A percentile compares a stretch with the other conserved stretches of the same genome.
Conservation (phyloP, 2,888 invertebrate species). For the Leucania comma region DNA sequence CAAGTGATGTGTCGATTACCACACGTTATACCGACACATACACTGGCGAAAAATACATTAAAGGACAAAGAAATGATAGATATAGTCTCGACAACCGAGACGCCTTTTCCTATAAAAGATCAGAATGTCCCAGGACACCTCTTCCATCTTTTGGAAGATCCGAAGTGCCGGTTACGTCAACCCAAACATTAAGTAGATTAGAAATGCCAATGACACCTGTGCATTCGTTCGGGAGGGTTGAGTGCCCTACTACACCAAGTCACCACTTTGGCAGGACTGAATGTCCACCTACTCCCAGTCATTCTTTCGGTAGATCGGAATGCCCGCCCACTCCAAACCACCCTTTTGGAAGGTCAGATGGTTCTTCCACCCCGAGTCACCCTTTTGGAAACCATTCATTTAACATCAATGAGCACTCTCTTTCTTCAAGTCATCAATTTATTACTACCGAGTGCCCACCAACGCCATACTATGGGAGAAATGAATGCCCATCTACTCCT, state of each 20-base stretch:
- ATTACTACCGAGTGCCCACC: slow-evolving; percentile 65
- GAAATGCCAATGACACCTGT: slow-evolving; percentile 60
- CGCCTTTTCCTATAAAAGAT: slow-evolving; percentile 61
- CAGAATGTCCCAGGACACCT: slow-evolving; percentile 66
- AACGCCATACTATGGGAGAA: slow-evolving; percentile 69
- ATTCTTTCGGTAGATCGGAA: slow-evolving; percentile 69
- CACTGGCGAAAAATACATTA: slow-evolving; percentile 51
- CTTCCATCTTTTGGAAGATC: slow-evolving; percentile 67
- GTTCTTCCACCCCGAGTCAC: slow-evolving; percentile 63
- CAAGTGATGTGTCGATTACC: slow-evolving; percentile 55
- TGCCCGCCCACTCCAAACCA: slow-evolving; percentile 66
- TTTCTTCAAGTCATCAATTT: slow-evolving; percentile 70
- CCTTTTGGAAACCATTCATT: slow-evolving; percentile 68
- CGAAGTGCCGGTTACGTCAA: slow-evolving; percentile 70
- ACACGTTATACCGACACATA: slow-evolving; percentile 55
- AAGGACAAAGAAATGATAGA: slow-evolving; percentile 63
- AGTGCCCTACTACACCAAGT: slow-evolving; percentile 76
- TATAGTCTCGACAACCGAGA: slow-evolving; percentile 67
- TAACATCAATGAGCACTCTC: slow-evolving; percentile 64
- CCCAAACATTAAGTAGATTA: slow-evolving; percentile 65
- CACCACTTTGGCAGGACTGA: slow-evolving; percentile 72
- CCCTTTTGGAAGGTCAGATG: slow-evolving; percentile 67
- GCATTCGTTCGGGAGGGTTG: slow-evolving; percentile 70
- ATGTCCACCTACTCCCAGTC: slow-evolving; percentile 65
- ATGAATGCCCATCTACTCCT: slow-evolving; percentile 58